Percentiles rank a stretch among this genome's conserved stretches.
These are phyloP conservation scores for Mastacembelus armatus DNA, from an alignment of 2,797 vertebrate genomes.

Conservation along the genomic window DNA sequence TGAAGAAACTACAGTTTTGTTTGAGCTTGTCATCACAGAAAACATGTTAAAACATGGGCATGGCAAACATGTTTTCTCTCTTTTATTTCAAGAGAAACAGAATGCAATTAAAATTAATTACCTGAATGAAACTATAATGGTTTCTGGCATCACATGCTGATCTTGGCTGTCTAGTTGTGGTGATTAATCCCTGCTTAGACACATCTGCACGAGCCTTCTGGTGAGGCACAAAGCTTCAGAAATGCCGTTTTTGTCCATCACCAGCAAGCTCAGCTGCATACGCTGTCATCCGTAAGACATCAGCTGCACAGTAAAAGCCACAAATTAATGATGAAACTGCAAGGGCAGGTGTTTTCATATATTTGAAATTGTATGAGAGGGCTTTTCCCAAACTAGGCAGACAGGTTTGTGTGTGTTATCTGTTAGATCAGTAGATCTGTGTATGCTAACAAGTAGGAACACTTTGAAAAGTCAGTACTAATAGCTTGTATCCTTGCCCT, in stretches of 20 bases:
- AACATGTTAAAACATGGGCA: constrained; percentile 82
- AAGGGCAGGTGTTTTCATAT: constrained; percentile 49
- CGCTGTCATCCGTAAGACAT: constrained; percentile 28
- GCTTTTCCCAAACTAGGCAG: constrained; percentile 49
- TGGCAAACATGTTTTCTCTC: constrained; percentile 58
- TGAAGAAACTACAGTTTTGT: constrained; percentile 66
- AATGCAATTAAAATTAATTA: constrained; percentile 85
- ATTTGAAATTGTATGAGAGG: constrained; percentile 36
- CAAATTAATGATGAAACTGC: constrained; percentile 51
- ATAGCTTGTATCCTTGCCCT: constrained; percentile 63
- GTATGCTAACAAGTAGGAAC: constrained; percentile 61
- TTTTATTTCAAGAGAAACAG: constrained; percentile 70
- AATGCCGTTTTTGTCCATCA: constrained; percentile 39
- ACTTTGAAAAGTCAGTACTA: constrained; percentile 59
- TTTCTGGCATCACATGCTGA: constrained; percentile 77
- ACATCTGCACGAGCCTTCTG: constrained; percentile 65
- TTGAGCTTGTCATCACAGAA: constrained; percentile 74
- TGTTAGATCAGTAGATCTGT: constrained; percentile 59
- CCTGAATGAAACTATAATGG: constrained; percentile 79
- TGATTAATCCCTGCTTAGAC: constrained; percentile 75
- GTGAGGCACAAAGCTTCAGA: constrained; percentile 45
- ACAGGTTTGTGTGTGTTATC: constrained; percentile 63
- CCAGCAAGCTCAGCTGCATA: constrained; percentile 14
- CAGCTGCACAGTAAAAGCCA: constrained; percentile 53
- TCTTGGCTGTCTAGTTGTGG: constrained; percentile 65